A percentile compares a stretch with the other conserved stretches of the same genome.
These are phyloP conservation scores for Lasaia peninsularis DNA, from an alignment of 1,140 invertebrate genomes.

Conservation along the genomic window DNA sequence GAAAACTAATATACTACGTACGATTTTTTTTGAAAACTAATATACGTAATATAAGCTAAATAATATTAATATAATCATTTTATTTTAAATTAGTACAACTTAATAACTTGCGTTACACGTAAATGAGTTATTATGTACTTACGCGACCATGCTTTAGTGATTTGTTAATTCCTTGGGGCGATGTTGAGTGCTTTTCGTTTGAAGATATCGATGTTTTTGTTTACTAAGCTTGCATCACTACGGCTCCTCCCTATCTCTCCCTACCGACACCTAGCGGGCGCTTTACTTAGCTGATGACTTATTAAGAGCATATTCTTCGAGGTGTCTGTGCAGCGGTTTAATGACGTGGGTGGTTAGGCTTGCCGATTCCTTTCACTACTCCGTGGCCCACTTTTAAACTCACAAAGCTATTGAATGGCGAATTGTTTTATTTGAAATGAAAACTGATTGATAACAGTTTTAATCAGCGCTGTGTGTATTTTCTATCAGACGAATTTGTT, in stretches of 20 bases:
- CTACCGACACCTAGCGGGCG: conserved; percentile 40
- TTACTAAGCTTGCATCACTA: background rate
- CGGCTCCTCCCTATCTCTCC: conserved; percentile 27
- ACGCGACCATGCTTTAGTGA: too few relatives aligned
- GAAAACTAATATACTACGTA: too few relatives aligned
- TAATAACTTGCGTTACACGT: too few relatives aligned
- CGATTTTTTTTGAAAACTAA: too few relatives aligned
- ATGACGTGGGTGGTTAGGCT: conserved; percentile 54
- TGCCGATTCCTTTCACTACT: conserved; percentile 38
- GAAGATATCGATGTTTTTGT: background rate
- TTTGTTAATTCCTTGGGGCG: too few relatives aligned
- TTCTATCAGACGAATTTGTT: background rate
- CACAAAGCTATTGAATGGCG: conserved; percentile 27
- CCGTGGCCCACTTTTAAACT: conserved; percentile 37
- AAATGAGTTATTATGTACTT: too few relatives aligned
- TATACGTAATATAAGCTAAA: too few relatives aligned
- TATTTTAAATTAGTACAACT: too few relatives aligned
- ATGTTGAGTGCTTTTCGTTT: background rate
- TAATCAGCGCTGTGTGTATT: conserved; percentile 6
- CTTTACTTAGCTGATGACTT: conserved; percentile 76
- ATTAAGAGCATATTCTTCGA: conserved; percentile 75
- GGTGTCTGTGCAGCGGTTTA: conserved; percentile 68
- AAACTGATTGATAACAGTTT: conserved; percentile 13
- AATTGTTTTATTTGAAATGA: conserved; percentile 22
- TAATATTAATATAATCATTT: too few relatives aligned